Evolutionary conservation across 1,140 invertebrate species (phyloP), one percentile per base, ranked within the genome.

Genomic region (Drosophila parabipectinata): DNA sequence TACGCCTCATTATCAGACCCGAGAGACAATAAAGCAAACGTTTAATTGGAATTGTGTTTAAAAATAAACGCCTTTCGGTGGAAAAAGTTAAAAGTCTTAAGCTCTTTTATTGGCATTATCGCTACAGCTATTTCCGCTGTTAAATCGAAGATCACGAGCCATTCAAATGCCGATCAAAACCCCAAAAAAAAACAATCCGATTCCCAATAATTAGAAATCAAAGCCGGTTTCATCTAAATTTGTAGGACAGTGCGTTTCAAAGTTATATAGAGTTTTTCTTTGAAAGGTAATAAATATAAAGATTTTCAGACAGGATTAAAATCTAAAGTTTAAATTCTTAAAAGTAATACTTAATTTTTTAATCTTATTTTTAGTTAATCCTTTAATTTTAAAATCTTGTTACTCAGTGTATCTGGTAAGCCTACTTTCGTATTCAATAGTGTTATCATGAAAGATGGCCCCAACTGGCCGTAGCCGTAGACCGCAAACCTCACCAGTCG

Each of bases 401-500:
- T 15, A 50, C 64, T 44, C 9, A 71, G 64, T 71, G 67, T 57
- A 3, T 6, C 9, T 15, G 63, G 32, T 57, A 21, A 21, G 21
- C 84, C 84, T 87, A 87, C 82, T 87, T 87, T 82, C 78, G 82
- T 87, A 87, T 87, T 87, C 83, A 72, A 88, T 71, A 88, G 77
- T 88, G 82, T 87, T 87, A 85, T 85, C 83, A 85, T 64, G 73
- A 80, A 55, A 67, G 79, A 74, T 74, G 72, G 69, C 32, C 51
- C 37, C 34, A 37, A 64, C 55, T 45, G 69, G 58, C 12, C 60
- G 59, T 53, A 51, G 69, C 26, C 34, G 45, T 37, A 60, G 62
- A 76, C 73, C 73, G 72, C 73, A 76, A 67, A 67, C 44, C 18
- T 18, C 18, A 1, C 18, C 18, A 18, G 18, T 18, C 18, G 18